These are phyloP conservation scores for Cabera pusaria DNA, from an alignment of 2,888 invertebrate species.

Conservation along the genomic window DNA sequence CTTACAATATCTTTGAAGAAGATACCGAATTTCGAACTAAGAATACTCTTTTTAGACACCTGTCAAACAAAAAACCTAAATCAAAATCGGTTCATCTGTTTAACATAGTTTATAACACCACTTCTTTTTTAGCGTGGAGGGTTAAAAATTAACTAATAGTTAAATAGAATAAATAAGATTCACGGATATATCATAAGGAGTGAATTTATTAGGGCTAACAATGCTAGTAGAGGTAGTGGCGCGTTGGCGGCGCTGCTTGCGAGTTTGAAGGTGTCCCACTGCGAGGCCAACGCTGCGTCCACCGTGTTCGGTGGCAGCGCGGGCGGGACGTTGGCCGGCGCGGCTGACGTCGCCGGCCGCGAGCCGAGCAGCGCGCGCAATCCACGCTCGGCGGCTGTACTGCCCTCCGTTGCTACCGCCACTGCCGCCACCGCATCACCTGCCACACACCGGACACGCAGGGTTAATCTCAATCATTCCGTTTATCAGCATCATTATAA, in stretches of 20 bases:
- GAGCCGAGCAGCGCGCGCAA: slow-evolving; percentile 51
- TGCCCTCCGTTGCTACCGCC: slow-evolving; percentile 9
- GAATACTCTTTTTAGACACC: too few relatives aligned
- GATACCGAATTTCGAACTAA: too few relatives aligned
- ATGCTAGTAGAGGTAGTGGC: not conserved
- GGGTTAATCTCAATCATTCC: not conserved
- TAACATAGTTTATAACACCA: too few relatives aligned
- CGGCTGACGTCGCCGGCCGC: slow-evolving; percentile 48
- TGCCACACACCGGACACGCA: not conserved
- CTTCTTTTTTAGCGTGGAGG: too few relatives aligned
- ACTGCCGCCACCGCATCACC: not conserved
- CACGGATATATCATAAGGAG: slow-evolving; percentile 16
- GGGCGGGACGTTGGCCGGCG: slow-evolving; percentile 18
- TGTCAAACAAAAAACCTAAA: too few relatives aligned
- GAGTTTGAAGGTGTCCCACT: not conserved
- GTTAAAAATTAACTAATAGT: too few relatives aligned
- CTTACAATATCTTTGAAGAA: too few relatives aligned
- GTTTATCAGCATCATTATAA: too few relatives aligned
- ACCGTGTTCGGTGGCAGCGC: slow-evolving; percentile 5
- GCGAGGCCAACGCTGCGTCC: slow-evolving; percentile 9
- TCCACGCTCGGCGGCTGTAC: slow-evolving; percentile 59
- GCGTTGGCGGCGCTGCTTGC: not conserved
- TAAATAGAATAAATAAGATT: too few relatives aligned
- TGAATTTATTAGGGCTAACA: slow-evolving; percentile 15
- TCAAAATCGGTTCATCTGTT: too few relatives aligned